Conservation (phyloP, 2,113 vertebrate species). For the Puffinus mauretanicus region DNA sequence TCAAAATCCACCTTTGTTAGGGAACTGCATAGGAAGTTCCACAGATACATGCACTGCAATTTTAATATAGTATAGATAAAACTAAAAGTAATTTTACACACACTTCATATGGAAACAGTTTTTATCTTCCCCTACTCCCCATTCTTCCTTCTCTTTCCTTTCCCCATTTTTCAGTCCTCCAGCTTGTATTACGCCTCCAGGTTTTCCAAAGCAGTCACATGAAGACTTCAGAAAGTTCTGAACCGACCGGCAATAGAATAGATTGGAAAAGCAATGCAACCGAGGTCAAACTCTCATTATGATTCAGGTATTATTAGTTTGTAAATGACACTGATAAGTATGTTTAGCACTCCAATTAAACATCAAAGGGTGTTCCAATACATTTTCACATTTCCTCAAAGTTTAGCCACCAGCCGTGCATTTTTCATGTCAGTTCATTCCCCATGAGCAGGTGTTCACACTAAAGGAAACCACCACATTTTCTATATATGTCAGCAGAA, state of each 20-base stretch:
- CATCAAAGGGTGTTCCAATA: neutral
- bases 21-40: neutral
- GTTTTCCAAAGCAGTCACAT: neutral
- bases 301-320: neutral
- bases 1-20: neutral
- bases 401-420: neutral
- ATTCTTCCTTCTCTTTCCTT: neutral
- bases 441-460: neutral
- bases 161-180: neutral
- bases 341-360: neutral
- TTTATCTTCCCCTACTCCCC: neutral
- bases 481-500: neutral
- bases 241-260: rapidly evolving
- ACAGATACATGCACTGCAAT: neutral
- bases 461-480: neutral
- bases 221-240: neutral
- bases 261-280: neutral
- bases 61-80: neutral
- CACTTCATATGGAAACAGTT: neutral
- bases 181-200: neutral
- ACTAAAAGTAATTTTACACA: neutral
- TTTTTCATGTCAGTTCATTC: neutral
- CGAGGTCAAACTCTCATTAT: neutral
- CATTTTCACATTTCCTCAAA: neutral
- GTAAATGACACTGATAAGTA: neutral